Evolutionary conservation across 1,140 invertebrate genomes (phyloP).

Genomic region (Lepeophtheirus salmonis): DNA sequence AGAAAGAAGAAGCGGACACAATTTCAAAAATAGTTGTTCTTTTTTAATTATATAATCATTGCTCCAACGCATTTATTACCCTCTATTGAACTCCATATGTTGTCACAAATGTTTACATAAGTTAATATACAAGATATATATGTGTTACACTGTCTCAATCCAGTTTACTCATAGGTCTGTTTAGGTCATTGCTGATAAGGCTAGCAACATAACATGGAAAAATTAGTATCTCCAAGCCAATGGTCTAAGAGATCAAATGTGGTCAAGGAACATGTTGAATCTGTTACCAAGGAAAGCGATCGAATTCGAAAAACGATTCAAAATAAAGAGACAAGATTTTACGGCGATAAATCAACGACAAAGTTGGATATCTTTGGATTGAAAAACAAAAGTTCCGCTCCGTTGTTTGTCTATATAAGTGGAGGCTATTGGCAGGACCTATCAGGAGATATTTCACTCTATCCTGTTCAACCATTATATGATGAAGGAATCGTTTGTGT

Average conservation of each 20-base stretch:
- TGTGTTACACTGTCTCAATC: no score
- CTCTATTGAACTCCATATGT: no score
- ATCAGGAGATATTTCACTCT: slow-evolving; percentile 40
- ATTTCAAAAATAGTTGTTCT: no score
- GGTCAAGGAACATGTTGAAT: neutral
- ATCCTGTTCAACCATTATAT: slow-evolving; percentile 38
- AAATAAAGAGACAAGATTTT: neutral
- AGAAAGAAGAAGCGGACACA: no score
- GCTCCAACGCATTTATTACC: no score
- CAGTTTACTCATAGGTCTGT: no score
- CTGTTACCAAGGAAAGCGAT: neutral
- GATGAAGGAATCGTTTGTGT: slow-evolving; percentile 42
- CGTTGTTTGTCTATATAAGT: slow-evolving; percentile 54
- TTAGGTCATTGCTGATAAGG: no score
- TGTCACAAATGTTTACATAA: no score
- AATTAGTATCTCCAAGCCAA: neutral
- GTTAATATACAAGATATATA: no score
- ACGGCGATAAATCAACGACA: neutral
- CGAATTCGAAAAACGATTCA: neutral
- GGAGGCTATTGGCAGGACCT: slow-evolving; percentile 62
- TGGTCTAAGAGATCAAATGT: neutral
- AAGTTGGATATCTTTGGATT: slow-evolving; percentile 20
- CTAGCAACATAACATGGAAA: neutral
- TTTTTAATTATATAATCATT: no score
- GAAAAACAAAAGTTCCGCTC: slow-evolving; percentile 35